Evolutionary conservation across 2,888 invertebrate genomes (phyloP).

Genomic region (Nasonia oneida): DNA sequence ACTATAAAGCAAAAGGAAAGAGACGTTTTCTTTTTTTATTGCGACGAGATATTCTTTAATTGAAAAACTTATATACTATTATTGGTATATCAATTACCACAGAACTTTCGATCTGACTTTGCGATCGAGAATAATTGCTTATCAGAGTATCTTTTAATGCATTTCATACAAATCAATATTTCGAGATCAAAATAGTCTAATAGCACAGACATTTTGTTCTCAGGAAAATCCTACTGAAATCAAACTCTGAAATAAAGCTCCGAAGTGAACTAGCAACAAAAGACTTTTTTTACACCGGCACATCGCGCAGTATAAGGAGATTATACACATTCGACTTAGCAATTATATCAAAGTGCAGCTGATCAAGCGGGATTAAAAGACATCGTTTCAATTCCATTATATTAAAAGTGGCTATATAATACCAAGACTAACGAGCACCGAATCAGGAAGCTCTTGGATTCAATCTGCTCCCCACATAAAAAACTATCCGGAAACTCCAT

Average conservation of each 20-base stretch:
- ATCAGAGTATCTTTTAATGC: too few species aligned
- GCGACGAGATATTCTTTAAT: too few species aligned
- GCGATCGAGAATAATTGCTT: not conserved
- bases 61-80: too few species aligned
- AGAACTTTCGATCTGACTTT: not conserved
- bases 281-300: too few species aligned
- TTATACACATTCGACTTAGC: too few species aligned
- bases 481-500: not conserved
- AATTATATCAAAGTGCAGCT: too few species aligned
- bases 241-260: too few species aligned
- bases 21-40: not conserved
- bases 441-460: not conserved
- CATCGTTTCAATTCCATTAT: not conserved
- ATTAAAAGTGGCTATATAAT: not conserved
- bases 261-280: too few species aligned
- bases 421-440: not conserved
- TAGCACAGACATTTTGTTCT: not conserved
- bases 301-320: too few species aligned
- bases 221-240: not conserved
- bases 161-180: not conserved
- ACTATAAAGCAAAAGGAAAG: not conserved
- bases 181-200: not conserved
- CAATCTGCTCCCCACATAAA: not conserved
- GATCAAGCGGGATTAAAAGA: too few species aligned
- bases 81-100: too few species aligned